phyloP scores from a whole-genome alignment of 2,113 vertebrate species.

The Pheucticus melanocephalus region DNA sequence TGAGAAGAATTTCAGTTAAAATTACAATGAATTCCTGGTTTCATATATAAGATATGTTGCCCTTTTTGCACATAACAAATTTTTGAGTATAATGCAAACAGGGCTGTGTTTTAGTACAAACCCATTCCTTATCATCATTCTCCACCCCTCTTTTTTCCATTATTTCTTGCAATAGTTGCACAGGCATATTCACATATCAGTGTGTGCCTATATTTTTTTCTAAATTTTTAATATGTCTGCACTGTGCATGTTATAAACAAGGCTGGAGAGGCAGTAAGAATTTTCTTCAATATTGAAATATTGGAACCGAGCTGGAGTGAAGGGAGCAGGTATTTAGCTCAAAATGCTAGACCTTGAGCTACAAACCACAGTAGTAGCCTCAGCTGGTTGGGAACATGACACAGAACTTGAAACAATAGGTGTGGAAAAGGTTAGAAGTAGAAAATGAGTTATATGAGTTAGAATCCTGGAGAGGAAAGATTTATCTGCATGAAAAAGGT shows the following conservation, averaged over 20 bases:
- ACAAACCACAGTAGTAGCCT: not conserved
- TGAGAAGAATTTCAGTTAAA: not conserved
- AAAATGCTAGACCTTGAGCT: not conserved
- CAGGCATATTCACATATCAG: not conserved
- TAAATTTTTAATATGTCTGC: not conserved
- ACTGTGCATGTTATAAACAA: not conserved
- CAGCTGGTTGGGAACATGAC: not conserved
- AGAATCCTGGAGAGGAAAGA: not conserved
- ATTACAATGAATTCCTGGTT: not conserved
- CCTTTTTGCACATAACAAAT: fast-evolving
- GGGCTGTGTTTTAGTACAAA: not conserved
- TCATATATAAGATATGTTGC: not conserved
- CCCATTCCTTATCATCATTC: not conserved
- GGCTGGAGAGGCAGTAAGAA: not conserved
- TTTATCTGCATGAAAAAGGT: not conserved
- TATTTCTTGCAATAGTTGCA: not conserved
- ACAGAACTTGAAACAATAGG: not conserved
- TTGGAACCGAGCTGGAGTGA: not conserved
- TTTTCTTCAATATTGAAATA: not conserved
- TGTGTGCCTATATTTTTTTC: not conserved
- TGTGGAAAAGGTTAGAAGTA: not conserved
- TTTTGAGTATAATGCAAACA: not conserved
- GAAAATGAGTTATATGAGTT: not conserved
- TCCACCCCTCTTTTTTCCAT: not conserved
- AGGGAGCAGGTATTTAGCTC: not conserved